Evolutionary conservation across 1,140 invertebrate species (phyloP), one percentile per base, ranked within the genome.

Genomic region (Portunus trituberculatus): DNA sequence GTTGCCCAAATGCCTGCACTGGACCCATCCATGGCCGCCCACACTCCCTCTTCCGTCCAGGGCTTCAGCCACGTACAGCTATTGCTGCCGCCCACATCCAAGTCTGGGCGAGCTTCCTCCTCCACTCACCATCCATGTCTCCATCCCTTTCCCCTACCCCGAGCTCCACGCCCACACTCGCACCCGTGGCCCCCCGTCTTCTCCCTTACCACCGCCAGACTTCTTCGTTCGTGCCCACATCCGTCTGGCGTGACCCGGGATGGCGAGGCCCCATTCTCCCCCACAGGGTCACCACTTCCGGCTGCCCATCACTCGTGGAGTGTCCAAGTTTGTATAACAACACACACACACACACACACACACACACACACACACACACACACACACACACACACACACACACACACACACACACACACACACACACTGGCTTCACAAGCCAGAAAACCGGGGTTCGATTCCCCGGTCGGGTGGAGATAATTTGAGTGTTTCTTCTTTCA

Each of bases 301-400:
- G 67, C 67, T 76, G 67, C n/a, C 67, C 67, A 76, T 76, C 20
- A 76, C 4, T n/a, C 67, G 6, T n/a, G 67, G 6, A 3, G 67
- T 76, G 67, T 12, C n/a, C 67, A 76, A n/a, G 67, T n/a, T 76
- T 76, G 67, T 76, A 8, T 20, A 76, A 25, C 67, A 76, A 76
- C 16, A 76, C 67, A 76, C 67, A 76, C 67, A 76, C 67, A 76
- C 67, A 76, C 67, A 76, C 67, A 76, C 67, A 76, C 67, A 76
- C 67, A 76, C 67, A 76, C 67, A n/a, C 67, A 76, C 67, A n/a
- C 67, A 76, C 67, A n/a, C 67, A 76, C 67, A n/a, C 67, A 76
- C 67, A n/a, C 67, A 76, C 67, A n/a, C 67, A 76, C 67, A n/a
- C 67, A 76, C 67, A n/a, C 45, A 48, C 83, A 88, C 92, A 20